Base-by-base conservation (phyloP, 1,140 invertebrate species). In the Ephestia elutella region DNA sequence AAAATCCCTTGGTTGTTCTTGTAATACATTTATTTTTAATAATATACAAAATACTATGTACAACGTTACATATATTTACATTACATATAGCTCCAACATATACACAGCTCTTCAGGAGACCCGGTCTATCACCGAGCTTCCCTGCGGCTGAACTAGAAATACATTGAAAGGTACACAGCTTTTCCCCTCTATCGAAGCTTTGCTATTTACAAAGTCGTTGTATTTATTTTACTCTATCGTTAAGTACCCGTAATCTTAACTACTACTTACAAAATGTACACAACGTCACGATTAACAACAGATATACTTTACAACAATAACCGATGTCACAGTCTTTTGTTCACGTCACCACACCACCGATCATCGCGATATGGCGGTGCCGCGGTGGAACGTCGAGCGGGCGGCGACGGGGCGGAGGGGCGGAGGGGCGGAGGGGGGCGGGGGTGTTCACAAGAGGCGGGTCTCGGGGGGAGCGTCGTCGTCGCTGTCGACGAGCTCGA, bases 401-500 rank as follows among this genome's bases (percentile, higher is more conserved):
- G 49, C 35, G 56, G 44, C 30, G 21, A 32, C 35, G n/a, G 54
- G 57, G 50, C 20, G 28, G 35, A 18, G 30, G 19, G n/a, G 57
- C 35, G n/a, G 19, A n/a, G 49, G 25, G 56, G 44, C 30, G 21
- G 44, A 21, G n/a, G 54, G 57, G 50, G 19, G 28, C 28, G 18
- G 30, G 19, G 25, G 35, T 13, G 61, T 60, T 69, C 60, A 82
- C 49, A 82, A 74, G 57, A 82, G 73, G 55, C 72, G 68, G 54
- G 73, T 63, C 68, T 71, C 54, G 21, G 78, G 72, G 60, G 73
- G 72, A 67, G 76, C 74, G 72, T 83, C 80, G 21, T 86, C 83
- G 73, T 82, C 81, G 71, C 76, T 81, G 71, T 82, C 78, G 60
- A 17, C 74, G 71, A 73, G 68, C 62, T 84, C 71, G 77, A 86